phyloP scores from a whole-genome alignment of 2,113 vertebrate species.

The Aplodontia rufa region DNA sequence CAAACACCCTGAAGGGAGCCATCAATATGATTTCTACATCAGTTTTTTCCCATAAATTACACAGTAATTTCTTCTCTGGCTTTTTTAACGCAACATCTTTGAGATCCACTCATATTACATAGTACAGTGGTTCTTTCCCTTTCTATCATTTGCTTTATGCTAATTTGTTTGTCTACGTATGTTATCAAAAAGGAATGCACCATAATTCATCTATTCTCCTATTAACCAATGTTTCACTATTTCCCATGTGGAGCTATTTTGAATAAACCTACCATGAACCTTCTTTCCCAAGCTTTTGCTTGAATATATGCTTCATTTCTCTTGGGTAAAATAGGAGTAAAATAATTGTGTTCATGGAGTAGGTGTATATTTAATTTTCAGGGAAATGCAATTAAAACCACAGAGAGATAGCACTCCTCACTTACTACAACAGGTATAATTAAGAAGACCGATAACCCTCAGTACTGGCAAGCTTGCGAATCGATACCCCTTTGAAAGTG shows the following conservation, averaged over 20 bases:
- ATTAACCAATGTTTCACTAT: neutral
- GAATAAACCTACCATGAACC: neutral
- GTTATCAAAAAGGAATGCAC: neutral
- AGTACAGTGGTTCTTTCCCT: neutral
- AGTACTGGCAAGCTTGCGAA: neutral
- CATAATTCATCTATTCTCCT: neutral
- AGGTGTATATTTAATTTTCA: conserved; percentile 7
- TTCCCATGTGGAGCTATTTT: neutral
- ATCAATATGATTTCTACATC: neutral
- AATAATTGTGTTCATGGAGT: neutral
- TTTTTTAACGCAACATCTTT: neutral
- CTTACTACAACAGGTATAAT: neutral
- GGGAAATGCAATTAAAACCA: conserved; percentile 46
- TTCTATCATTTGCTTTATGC: neutral
- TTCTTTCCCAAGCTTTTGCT: neutral
- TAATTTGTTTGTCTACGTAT: neutral
- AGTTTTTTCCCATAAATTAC: neutral
- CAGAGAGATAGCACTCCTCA: neutral
- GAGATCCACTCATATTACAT: neutral
- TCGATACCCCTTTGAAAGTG: neutral
- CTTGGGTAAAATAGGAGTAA: neutral
- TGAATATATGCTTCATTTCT: neutral
- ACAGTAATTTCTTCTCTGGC: neutral
- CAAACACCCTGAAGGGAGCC: neutral
- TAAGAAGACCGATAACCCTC: neutral